Percentiles rank a stretch among this genome's conserved stretches.
Evolutionary conservation across 2,113 vertebrate genomes (phyloP).

Genomic region (Eulacestoma nigropectus): DNA sequence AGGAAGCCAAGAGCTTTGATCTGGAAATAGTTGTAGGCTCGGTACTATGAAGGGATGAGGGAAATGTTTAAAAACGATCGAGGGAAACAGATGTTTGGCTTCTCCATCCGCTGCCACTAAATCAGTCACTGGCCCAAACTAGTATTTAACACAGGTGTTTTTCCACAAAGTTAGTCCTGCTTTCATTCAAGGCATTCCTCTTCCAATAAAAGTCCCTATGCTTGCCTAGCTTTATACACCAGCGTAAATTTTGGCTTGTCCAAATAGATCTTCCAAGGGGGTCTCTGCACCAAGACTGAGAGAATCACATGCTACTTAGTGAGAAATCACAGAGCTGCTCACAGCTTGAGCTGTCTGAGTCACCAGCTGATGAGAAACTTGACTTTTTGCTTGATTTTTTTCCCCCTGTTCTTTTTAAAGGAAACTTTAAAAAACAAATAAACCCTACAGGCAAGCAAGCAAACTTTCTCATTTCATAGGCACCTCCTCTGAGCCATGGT

Average conservation of each 20-base stretch:
- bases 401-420: not conserved
- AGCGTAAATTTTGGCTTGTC: not conserved
- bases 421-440: conserved; percentile 36
- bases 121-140: conserved; percentile 25
- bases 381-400: conserved; percentile 8
- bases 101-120: conserved; percentile 16
- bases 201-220: conserved; percentile 43
- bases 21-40: conserved; percentile 6
- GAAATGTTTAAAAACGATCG: conserved; percentile 6
- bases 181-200: conserved; percentile 21
- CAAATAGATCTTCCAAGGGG: not conserved
- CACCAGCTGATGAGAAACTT: conserved; percentile 41
- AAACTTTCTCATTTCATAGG: conserved; percentile 31
- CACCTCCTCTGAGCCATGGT: not conserved
- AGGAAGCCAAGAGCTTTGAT: conserved; percentile 40
- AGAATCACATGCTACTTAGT: conserved; percentile 14
- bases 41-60: not conserved
- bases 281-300: not conserved
- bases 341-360: conserved; percentile 28
- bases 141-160: conserved; percentile 54
- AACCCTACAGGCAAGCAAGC: not conserved
- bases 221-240: not conserved
- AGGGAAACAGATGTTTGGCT: conserved; percentile 66
- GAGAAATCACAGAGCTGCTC: conserved; percentile 24
- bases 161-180: conserved; percentile 53